Evolutionary conservation across 2,888 invertebrate genomes (phyloP), one percentile per base, ranked within the genome.

Genomic region (Pristionchus fissidentatus): DNA sequence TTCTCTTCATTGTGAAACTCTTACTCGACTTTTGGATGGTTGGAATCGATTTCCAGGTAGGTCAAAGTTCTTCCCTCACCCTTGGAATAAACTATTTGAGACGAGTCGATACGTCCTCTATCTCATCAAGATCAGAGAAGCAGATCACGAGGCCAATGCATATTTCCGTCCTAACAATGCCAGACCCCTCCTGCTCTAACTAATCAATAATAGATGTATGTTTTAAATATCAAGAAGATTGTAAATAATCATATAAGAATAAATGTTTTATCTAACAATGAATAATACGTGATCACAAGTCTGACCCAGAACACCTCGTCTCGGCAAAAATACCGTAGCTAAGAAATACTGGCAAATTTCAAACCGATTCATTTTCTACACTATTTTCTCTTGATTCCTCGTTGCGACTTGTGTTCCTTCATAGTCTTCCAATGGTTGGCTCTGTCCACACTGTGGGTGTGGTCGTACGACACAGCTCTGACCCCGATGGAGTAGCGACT

Each of bases 61-160:
- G 43, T n/a, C 3, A 3, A 13, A 26, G 19, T n/a, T 38, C 35
- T 4, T 22, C 22, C 43, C 3, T 19, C 73, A 22, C 3, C 26
- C 2, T 5, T 41, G 13, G 19, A 8, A 60, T 8, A 8, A n/a
- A 38, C 26, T 73, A 8, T 73, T 41, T 38, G 41, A 73, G 73
- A 49, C 32, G 8, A 8, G 46, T 46, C 77, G 77, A 46, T 77
- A 77, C 35, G 77, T 77, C 7, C 22, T 52, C n/a, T 49, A 43
- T 73, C 41, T 73, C 73, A 73, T 62, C 73, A 73, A 73, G 73
- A 43, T 43, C 5, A 43, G 35, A n/a, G 73, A 73, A n/a, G 73
- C 73, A 32, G 73, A 43, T 41, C 41, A 41, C 13, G 62, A 62
- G 22, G 62, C 73, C 22, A 73, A 43, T 29, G 26, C 15, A 8